A percentile compares a stretch with the other conserved stretches of the same genome.
These are phyloP conservation scores for Psophia crepitans DNA, from an alignment of 2,113 vertebrate genomes.

Conservation along the genomic window DNA sequence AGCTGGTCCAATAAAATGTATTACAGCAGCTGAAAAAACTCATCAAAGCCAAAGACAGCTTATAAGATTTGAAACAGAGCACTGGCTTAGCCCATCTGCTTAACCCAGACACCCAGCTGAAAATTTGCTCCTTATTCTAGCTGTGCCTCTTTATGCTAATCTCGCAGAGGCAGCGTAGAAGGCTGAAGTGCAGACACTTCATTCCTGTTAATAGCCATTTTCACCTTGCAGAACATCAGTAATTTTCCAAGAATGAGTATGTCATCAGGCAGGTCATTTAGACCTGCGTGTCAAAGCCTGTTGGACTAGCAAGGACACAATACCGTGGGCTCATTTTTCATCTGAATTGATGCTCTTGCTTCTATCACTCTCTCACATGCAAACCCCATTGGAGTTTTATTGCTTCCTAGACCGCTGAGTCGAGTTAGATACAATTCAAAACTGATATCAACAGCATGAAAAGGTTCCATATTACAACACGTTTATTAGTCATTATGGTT, in stretches of 20 bases:
- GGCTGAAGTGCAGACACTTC: neutral
- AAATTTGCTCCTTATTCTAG: neutral
- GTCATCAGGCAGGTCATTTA: constrained; percentile 6
- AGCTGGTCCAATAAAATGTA: constrained; percentile 17
- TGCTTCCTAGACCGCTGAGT: constrained; percentile 30
- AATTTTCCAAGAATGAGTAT: neutral
- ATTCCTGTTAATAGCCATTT: neutral
- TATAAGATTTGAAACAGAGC: neutral
- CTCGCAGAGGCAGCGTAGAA: neutral
- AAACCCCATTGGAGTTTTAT: constrained; percentile 11
- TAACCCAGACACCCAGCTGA: neutral
- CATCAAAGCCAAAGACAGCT: neutral
- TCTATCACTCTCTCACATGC: constrained; percentile 13
- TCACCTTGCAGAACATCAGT: constrained; percentile 11
- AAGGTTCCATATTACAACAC: constrained; percentile 29
- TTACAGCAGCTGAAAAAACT: neutral
- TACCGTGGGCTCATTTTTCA: neutral
- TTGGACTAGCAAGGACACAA: neutral
- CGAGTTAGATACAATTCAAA: constrained; percentile 19
- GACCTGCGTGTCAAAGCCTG: neutral
- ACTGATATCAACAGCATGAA: neutral
- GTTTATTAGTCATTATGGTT: constrained; percentile 62
- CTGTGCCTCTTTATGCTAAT: neutral
- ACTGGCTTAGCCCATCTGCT: neutral
- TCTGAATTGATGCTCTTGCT: neutral